Percentiles rank a stretch among this genome's conserved stretches.
phyloP scores from a whole-genome alignment of 2,797 vertebrate species.

The Thripadectes ignobilis region DNA sequence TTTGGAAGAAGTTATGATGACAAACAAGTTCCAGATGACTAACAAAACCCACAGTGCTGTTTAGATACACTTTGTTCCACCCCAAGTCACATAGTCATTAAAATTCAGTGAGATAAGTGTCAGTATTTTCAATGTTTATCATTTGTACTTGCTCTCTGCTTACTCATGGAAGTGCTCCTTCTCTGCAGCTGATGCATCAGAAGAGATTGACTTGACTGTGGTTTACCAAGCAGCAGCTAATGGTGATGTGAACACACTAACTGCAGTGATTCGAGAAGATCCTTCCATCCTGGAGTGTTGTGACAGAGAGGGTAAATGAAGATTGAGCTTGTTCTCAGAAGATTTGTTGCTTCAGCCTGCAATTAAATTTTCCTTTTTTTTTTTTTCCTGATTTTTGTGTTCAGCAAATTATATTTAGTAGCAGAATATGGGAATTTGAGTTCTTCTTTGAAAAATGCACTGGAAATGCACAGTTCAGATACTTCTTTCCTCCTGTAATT shows the following conservation, averaged over 20 bases:
- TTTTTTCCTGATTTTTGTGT: not conserved
- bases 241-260: slow-evolving; percentile 85
- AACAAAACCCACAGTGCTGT: not conserved
- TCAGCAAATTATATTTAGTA: not conserved
- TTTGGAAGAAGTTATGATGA: not conserved
- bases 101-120: not conserved
- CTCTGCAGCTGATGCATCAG: slow-evolving; percentile 79
- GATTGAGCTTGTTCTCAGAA: not conserved
- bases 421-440: not conserved
- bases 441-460: not conserved
- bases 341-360: not conserved
- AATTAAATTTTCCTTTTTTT: not conserved
- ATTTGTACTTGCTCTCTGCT: not conserved
- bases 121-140: not conserved
- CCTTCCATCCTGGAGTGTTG: slow-evolving; percentile 88
- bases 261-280: slow-evolving; percentile 86
- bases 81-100: not conserved
- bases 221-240: slow-evolving; percentile 87
- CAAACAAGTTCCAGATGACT: slow-evolving; percentile 12
- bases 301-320: slow-evolving; percentile 82
- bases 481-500: not conserved
- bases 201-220: slow-evolving; percentile 84
- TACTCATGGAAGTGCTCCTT: not conserved
- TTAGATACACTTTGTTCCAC: not conserved
- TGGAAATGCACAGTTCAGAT: not conserved